Evolutionary conservation across 2,888 invertebrate species (phyloP).

Genomic region (Ctenicera cuprea): DNA sequence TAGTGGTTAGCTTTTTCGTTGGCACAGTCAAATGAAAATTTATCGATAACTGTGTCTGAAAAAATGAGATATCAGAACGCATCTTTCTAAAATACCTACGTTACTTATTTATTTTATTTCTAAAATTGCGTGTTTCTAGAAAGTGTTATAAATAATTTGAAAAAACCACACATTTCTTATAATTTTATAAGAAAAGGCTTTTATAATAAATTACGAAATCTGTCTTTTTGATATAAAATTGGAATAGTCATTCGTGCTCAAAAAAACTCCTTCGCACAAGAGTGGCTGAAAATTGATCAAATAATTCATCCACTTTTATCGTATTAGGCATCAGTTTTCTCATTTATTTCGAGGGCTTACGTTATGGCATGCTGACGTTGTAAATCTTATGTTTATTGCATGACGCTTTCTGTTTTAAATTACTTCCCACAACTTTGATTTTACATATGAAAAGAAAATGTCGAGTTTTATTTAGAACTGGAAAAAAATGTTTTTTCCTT

Average conservation of each 20-base stretch:
- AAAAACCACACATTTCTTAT: too few relatives aligned
- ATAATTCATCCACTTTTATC: slow-evolving; percentile 10
- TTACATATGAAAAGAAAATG: neutral
- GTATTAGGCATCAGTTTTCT: neutral
- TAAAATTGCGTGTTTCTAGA: too few relatives aligned
- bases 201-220: too few relatives aligned
- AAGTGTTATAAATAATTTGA: too few relatives aligned
- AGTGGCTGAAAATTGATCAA: neutral
- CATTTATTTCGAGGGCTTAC: neutral
- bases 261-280: neutral
- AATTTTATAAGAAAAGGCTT: neutral
- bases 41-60: neutral
- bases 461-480: neutral
- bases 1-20: neutral
- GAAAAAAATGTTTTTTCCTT: neutral
- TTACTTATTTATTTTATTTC: too few relatives aligned
- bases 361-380: neutral
- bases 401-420: slow-evolving; percentile 15
- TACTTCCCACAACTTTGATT: neutral
- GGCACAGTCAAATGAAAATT: neutral
- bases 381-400: slow-evolving; percentile 3
- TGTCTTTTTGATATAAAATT: neutral
- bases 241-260: neutral
- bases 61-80: neutral
- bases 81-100: too few relatives aligned